Evolutionary conservation across 2,888 invertebrate genomes (phyloP).

Genomic region (Drosophila greeni): DNA sequence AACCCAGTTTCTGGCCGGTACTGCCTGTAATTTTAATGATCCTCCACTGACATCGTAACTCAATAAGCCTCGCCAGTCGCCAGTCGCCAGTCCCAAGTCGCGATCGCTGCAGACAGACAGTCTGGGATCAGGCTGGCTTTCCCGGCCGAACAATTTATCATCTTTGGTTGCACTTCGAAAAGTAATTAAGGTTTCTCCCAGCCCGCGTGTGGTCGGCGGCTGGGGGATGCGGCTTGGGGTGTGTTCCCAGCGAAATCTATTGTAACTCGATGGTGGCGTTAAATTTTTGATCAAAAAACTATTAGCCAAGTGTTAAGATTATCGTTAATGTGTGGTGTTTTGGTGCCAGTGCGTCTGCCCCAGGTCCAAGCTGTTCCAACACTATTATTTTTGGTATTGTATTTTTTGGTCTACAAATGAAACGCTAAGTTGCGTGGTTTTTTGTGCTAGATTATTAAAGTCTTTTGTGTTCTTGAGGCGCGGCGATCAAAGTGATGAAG

Average conservation of each 20-base stretch:
- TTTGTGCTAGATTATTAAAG: slow-evolving; percentile 33
- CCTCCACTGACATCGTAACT: slow-evolving; percentile 59
- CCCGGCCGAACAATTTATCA: slow-evolving; percentile 47
- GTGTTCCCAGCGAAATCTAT: slow-evolving; percentile 45
- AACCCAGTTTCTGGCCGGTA: slow-evolving; percentile 38
- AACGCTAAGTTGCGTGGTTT: slow-evolving; percentile 57
- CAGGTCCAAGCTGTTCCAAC: slow-evolving; percentile 28
- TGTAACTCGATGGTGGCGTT: slow-evolving; percentile 64
- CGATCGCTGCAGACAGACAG: slow-evolving; percentile 69
- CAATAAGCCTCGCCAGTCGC: slow-evolving; percentile 47
- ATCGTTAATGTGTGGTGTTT: slow-evolving; percentile 52
- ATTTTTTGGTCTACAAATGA: slow-evolving; percentile 40
- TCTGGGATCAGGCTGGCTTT: slow-evolving; percentile 60
- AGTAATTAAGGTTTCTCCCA: slow-evolving; percentile 63
- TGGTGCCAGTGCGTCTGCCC: slow-evolving; percentile 63
- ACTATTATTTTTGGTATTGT: slow-evolving; percentile 29
- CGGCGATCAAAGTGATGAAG: slow-evolving; percentile 17
- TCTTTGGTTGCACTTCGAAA: slow-evolving; percentile 65
- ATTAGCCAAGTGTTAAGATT: slow-evolving; percentile 65
- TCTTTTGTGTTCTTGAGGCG: slow-evolving; percentile 29
- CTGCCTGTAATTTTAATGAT: slow-evolving; percentile 70
- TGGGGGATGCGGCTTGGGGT: slow-evolving; percentile 30
- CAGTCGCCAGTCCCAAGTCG: slow-evolving; percentile 36
- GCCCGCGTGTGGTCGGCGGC: slow-evolving; percentile 56
- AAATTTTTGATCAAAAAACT: slow-evolving; percentile 73